Conservation (phyloP, 2,888 invertebrate genomes). For the Macrophya alboannulata region DNA sequence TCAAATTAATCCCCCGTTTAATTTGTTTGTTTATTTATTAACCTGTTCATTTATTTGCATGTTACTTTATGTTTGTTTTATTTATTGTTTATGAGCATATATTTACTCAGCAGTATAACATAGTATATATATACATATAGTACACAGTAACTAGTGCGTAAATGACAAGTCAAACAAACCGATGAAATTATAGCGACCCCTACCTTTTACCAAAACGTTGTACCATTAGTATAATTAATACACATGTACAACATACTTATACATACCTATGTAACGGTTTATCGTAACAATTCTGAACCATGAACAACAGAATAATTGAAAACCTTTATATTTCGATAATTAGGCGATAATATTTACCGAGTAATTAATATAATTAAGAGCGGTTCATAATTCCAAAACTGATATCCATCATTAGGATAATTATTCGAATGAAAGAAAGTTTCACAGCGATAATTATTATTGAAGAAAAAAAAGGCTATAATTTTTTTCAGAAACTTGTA, state of each 20-base stretch:
- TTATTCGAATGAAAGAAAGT: neutral
- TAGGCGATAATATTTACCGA: neutral
- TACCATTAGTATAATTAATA: too few species aligned
- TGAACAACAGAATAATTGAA: neutral
- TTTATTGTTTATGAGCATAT: neutral
- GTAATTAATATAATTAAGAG: neutral
- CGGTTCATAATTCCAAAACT: neutral
- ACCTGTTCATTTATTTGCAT: neutral
- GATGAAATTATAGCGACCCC: slow-evolving; percentile 15
- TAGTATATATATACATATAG: neutral
- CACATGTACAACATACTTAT: too few species aligned
- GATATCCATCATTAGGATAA: neutral
- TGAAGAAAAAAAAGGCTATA: too few species aligned
- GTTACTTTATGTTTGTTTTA: neutral
- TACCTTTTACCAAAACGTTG: neutral
- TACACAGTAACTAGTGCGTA: neutral
- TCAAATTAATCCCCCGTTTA: neutral
- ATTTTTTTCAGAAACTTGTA: too few species aligned
- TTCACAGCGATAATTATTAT: too few species aligned
- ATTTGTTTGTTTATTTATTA: neutral
- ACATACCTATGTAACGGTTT: neutral
- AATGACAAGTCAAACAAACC: slow-evolving; percentile 14
- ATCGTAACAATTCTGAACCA: neutral
- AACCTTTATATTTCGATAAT: neutral
- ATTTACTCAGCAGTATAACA: neutral